Percentiles rank a stretch among this genome's conserved stretches.
These are phyloP conservation scores for Andrena cerasifolii DNA, from an alignment of 1,140 invertebrate species.

Conservation along the genomic window DNA sequence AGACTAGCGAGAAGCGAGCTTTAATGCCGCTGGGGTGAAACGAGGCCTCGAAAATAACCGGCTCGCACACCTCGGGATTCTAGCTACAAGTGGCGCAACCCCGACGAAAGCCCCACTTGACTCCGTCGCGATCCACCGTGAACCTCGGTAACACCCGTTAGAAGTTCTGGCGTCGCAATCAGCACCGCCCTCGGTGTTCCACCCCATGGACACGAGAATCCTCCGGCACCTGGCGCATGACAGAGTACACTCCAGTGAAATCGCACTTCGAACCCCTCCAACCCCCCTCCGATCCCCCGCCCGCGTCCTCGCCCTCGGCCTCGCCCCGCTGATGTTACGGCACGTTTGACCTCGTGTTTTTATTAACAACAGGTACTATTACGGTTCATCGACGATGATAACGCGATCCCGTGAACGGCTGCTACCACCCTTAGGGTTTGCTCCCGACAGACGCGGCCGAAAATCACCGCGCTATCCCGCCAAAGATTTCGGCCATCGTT, in stretches of 20 bases:
- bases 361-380: conserved; percentile 69
- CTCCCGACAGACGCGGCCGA: conserved; percentile 30
- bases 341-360: conserved; percentile 68
- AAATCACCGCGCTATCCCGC: conserved; percentile 48
- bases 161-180: conserved; percentile 56
- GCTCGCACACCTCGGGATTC: conserved; percentile 33
- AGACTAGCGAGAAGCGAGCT: conserved; percentile 20
- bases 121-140: conserved; percentile 43
- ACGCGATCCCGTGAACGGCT: conserved; percentile 47
- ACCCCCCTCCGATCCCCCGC: conserved; percentile 22
- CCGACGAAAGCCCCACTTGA: conserved; percentile 38
- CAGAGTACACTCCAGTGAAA: conserved; percentile 68
- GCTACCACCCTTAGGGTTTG: conserved; percentile 53
- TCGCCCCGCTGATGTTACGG: conserved; percentile 59
- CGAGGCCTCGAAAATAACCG: conserved; percentile 45
- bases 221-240: conserved; percentile 67
- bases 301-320: conserved; percentile 27
- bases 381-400: conserved; percentile 62
- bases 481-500: not conserved
- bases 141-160: conserved; percentile 58
- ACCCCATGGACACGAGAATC: conserved; percentile 41
- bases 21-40: conserved; percentile 30
- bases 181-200: conserved; percentile 37
- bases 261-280: conserved; percentile 50
- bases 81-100: conserved; percentile 49